Percentiles rank a stretch among this genome's conserved stretches.
Conservation (phyloP, 2,113 vertebrate genomes). For the Hippopotamus amphibius region DNA sequence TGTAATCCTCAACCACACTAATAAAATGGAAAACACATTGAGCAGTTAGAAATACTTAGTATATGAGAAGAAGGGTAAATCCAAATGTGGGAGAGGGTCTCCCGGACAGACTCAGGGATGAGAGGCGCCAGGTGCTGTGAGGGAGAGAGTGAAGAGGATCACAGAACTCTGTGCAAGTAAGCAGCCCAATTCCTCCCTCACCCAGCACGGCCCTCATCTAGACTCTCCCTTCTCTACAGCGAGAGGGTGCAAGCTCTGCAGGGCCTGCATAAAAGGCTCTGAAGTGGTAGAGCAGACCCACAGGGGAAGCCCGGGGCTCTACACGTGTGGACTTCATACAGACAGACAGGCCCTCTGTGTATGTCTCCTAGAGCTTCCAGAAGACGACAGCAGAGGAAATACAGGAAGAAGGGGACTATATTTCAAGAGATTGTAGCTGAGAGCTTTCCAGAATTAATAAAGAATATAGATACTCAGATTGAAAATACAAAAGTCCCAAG, state of each 20-base stretch:
- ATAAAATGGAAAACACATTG: not conserved
- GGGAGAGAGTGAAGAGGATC: not conserved
- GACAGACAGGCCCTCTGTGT: not conserved
- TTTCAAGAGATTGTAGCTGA: not conserved
- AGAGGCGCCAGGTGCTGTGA: not conserved
- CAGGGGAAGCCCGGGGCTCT: not conserved
- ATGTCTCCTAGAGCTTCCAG: not conserved
- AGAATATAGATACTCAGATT: not conserved
- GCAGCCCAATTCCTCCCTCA: not conserved
- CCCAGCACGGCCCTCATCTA: fast-evolving
- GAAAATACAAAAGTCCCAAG: not conserved
- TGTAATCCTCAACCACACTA: not conserved
- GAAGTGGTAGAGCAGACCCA: too few species aligned
- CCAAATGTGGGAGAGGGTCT: not conserved
- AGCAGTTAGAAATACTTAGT: not conserved
- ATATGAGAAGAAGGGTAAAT: not conserved
- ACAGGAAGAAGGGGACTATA: not conserved
- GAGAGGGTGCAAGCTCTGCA: not conserved
- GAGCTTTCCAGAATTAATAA: conserved; percentile 10
- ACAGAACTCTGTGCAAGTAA: not conserved
- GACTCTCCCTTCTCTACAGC: not conserved
- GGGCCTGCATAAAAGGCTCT: not conserved
- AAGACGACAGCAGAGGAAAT: not conserved
- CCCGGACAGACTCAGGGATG: not conserved
- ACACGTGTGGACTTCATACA: not conserved